Percentiles rank a stretch among this genome's conserved stretches.
Evolutionary conservation across 1,140 invertebrate species (phyloP).

Genomic region (Spodoptera frugiperda): DNA sequence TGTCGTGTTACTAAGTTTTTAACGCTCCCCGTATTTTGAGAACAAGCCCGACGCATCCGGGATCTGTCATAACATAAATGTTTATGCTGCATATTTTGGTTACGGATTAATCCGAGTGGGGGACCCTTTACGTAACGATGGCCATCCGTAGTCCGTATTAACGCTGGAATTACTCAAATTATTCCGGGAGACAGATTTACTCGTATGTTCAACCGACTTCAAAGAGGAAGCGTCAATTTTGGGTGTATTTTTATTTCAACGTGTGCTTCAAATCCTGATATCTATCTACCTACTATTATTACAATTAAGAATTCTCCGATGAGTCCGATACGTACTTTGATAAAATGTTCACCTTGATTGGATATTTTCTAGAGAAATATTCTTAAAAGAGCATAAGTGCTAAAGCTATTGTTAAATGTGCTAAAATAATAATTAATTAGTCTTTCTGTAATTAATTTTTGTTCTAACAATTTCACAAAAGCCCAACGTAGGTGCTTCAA

Average conservation of each 20-base stretch:
- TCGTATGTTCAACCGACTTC: background rate
- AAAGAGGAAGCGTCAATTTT: background rate
- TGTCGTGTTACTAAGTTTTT: slow-evolving; percentile 5
- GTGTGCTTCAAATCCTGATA: no score
- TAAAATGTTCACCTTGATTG: no score
- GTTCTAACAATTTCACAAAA: background rate
- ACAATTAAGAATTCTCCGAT: no score
- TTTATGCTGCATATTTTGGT: slow-evolving; percentile 44
- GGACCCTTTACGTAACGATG: slow-evolving; percentile 18
- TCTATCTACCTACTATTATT: no score
- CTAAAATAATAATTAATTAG: no score
- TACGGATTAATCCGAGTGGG: slow-evolving; percentile 23
- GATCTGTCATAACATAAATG: slow-evolving; percentile 32
- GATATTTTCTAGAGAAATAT: no score
- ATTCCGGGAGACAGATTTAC: slow-evolving; percentile 5
- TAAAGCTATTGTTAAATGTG: no score
- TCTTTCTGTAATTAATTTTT: no score
- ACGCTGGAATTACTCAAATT: slow-evolving; percentile 26
- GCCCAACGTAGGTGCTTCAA: background rate
- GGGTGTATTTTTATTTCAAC: no score
- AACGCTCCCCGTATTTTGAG: slow-evolving; percentile 18
- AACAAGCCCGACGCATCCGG: slow-evolving; percentile 26
- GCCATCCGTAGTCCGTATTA: slow-evolving; percentile 5
- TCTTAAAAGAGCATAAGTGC: no score
- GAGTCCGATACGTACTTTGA: no score